These are phyloP conservation scores for Tuta absoluta DNA, from an alignment of 2,888 invertebrate genomes.

Conservation along the genomic window DNA sequence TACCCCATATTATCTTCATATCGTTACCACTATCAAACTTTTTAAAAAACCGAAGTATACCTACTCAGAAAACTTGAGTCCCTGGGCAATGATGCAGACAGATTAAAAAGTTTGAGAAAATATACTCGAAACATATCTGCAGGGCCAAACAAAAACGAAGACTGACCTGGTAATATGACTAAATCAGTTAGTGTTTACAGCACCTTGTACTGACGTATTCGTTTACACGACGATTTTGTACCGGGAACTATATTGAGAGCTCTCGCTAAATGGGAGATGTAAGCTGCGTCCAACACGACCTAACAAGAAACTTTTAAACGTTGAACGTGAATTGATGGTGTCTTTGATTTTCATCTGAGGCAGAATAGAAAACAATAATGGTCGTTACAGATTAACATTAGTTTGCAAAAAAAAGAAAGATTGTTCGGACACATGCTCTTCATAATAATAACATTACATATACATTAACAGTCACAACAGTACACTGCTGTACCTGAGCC, in stretches of 20 bases:
- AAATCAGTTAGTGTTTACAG: neutral
- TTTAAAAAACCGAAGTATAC: too few relatives aligned
- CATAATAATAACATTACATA: too few relatives aligned
- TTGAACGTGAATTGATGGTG: neutral
- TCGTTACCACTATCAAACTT: too few relatives aligned
- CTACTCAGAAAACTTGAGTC: too few relatives aligned
- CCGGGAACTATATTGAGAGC: conserved; percentile 40
- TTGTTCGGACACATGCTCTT: too few relatives aligned
- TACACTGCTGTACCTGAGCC: too few relatives aligned
- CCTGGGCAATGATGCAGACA: too few relatives aligned
- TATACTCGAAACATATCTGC: neutral
- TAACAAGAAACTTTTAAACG: conserved; percentile 20
- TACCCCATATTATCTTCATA: too few relatives aligned
- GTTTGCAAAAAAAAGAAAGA: too few relatives aligned
- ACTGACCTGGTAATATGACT: neutral
- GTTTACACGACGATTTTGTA: conserved; percentile 55
- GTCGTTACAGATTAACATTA: too few relatives aligned
- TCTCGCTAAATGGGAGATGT: conserved; percentile 26
- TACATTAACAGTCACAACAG: too few relatives aligned
- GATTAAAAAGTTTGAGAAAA: too few relatives aligned
- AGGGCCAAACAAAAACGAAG: neutral
- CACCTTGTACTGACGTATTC: conserved; percentile 52
- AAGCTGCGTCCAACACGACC: conserved; percentile 5
- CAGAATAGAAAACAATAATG: neutral
- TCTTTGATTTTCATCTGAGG: neutral